These are phyloP conservation scores for Heliconius ethilla DNA, from an alignment of 2,888 invertebrate genomes.

Conservation along the genomic window DNA sequence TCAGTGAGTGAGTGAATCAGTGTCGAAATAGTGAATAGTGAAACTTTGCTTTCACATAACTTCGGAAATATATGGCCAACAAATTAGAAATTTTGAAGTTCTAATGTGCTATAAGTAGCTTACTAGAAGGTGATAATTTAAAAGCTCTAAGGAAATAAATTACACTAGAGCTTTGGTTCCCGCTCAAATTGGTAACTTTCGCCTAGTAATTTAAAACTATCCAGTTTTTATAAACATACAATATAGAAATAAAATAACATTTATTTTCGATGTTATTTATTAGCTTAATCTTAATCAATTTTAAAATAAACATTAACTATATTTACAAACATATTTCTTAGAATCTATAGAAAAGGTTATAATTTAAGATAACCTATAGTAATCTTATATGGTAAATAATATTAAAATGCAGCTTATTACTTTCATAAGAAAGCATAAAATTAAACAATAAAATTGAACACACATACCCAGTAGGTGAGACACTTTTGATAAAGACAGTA, in stretches of 20 bases:
- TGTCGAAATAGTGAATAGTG: too few relatives aligned
- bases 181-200: too few relatives aligned
- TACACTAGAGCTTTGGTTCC: too few relatives aligned
- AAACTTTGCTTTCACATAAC: too few relatives aligned
- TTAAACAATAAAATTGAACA: conserved; percentile 27
- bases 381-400: conserved; percentile 6
- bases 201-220: too few relatives aligned
- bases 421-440: conserved; percentile 7
- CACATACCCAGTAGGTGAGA: conserved; percentile 8
- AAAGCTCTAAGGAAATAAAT: too few relatives aligned
- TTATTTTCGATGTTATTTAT: not conserved
- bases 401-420: conserved; percentile 14
- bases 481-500: not conserved
- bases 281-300: not conserved
- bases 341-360: conserved; percentile 18
- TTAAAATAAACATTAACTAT: conserved; percentile 13
- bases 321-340: conserved; percentile 21
- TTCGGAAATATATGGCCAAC: too few relatives aligned
- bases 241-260: not conserved
- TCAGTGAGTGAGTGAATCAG: too few relatives aligned
- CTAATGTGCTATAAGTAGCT: too few relatives aligned
- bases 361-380: conserved; percentile 28
- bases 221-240: too few relatives aligned
- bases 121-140: too few relatives aligned
- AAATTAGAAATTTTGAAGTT: too few relatives aligned